A percentile compares a stretch with the other conserved stretches of the same genome.
Conservation (phyloP, 2,888 invertebrate species). For the Onchidella celtica region DNA sequence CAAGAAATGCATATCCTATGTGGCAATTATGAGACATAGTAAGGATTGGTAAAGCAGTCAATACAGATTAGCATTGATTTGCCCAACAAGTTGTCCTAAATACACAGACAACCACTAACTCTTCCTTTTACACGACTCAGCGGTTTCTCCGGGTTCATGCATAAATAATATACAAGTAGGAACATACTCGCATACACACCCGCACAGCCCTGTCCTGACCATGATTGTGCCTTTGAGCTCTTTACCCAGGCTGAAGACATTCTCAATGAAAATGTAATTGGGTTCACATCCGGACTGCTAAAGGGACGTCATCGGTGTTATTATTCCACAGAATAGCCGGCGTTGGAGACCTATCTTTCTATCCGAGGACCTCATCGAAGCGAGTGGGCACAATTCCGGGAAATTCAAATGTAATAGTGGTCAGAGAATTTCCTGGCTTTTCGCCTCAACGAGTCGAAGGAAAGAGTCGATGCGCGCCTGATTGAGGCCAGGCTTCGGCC, state of each 20-base stretch:
- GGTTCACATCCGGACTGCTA: slow-evolving; percentile 41
- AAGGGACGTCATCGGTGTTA: slow-evolving; percentile 41
- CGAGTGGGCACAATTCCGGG: neutral
- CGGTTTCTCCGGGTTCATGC: too few relatives aligned
- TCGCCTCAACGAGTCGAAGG: slow-evolving; percentile 13
- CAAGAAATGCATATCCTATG: too few relatives aligned
- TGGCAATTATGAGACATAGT: too few relatives aligned
- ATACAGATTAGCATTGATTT: too few relatives aligned
- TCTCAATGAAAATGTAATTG: slow-evolving; percentile 42
- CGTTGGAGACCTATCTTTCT: neutral
- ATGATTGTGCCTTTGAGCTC: neutral
- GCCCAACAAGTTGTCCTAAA: too few relatives aligned
- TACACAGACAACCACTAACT: too few relatives aligned
- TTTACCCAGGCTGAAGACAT: neutral
- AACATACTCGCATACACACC: too few relatives aligned
- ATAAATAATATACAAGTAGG: too few relatives aligned
- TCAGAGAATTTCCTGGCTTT: slow-evolving; percentile 12
- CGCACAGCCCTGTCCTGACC: neutral
- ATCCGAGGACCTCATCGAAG: neutral
- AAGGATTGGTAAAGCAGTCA: too few relatives aligned
- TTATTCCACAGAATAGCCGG: slow-evolving; percentile 22
- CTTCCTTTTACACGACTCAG: too few relatives aligned
- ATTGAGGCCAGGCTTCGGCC: neutral
- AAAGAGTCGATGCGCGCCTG: neutral
- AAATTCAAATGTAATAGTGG: slow-evolving; percentile 45